Base-by-base conservation (phyloP, 2,113 vertebrate species). In the Lagopus leucura region DNA sequence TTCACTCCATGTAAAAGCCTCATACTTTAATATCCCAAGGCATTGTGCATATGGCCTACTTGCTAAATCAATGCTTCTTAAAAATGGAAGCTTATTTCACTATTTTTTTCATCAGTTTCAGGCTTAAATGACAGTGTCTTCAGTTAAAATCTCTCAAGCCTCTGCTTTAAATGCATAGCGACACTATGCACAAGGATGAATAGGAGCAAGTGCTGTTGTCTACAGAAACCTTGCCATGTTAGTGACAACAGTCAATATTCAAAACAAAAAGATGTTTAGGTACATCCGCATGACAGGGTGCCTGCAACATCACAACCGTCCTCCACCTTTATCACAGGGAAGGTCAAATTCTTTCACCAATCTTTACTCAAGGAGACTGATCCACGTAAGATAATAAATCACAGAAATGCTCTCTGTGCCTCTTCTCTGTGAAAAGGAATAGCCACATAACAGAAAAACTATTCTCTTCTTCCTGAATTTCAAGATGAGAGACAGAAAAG, bases 321-420 rank as follows among this genome's bases (percentile, higher is more conserved):
- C 38, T 60, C 52, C 17, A 30, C 70, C 65, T 92, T 92, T 89
- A 60, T 80, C 20, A 36, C 64, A 54, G 64, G 64, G 87, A 88
- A 94, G 77, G 89, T 91, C 67, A 83, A 54, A 21, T 52, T 90
- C 76, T 95, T 88, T 72, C 82, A 87, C 40, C 72, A 71, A 65
- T 66, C 38, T 69, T 75, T 57, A 87, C 47, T 57, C 45, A 76
- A 82, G 74, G 58, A 76, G 63, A 89, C 43, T 82, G 74, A 82
- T 85, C 73, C 81, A 88, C 69, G 32, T 64, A 70, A 84, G 95
- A 93, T 88, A 92, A 94, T 89, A 91, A 94, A 90, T 88, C 81
- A 81, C 43, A 90, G 78, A 86, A 91, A 71, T 72, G 66, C 34
- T 55, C 89, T 85, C 85, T 88, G 60, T 78, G 82, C 58, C 45